Evolutionary conservation across 2,797 vertebrate genomes (phyloP).

Genomic region (Gymnoscopelus microlampas): DNA sequence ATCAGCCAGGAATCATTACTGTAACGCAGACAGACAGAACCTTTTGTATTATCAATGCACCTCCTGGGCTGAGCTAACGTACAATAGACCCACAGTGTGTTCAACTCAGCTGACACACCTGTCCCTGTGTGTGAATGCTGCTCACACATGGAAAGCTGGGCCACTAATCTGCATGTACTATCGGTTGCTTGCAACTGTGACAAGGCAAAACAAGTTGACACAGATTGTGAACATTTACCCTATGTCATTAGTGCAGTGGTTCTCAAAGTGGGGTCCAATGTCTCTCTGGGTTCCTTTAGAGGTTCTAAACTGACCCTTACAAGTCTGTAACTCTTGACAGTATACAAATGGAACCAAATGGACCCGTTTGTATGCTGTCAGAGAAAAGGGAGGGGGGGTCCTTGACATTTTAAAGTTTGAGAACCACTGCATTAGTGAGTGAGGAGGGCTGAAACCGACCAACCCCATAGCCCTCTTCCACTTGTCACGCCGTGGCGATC

Average conservation of each 20-base stretch:
- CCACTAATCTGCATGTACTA: slow-evolving; percentile 54
- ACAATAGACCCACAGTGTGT: slow-evolving; percentile 28
- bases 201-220: slow-evolving; percentile 54
- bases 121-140: slow-evolving; percentile 43
- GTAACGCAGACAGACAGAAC: not conserved
- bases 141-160: slow-evolving; percentile 68
- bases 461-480: slow-evolving; percentile 14
- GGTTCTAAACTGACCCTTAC: too few species aligned
- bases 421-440: not conserved
- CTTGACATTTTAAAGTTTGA: too few species aligned
- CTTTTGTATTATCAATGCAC: not conserved
- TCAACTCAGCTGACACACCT: slow-evolving; percentile 53
- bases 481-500: slow-evolving; percentile 44
- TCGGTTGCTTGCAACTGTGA: slow-evolving; percentile 42
- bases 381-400: too few species aligned
- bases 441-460: slow-evolving; percentile 16
- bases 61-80: not conserved
- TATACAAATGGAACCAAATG: too few species aligned
- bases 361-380: too few species aligned
- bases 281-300: too few species aligned
- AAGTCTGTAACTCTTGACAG: too few species aligned
- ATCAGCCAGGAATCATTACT: not conserved
- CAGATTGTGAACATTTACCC: slow-evolving; percentile 17
- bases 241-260: not conserved
- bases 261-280: too few species aligned